Evolutionary conservation across 2,888 invertebrate species (phyloP).

Genomic region (Agrotis exclamationis): DNA sequence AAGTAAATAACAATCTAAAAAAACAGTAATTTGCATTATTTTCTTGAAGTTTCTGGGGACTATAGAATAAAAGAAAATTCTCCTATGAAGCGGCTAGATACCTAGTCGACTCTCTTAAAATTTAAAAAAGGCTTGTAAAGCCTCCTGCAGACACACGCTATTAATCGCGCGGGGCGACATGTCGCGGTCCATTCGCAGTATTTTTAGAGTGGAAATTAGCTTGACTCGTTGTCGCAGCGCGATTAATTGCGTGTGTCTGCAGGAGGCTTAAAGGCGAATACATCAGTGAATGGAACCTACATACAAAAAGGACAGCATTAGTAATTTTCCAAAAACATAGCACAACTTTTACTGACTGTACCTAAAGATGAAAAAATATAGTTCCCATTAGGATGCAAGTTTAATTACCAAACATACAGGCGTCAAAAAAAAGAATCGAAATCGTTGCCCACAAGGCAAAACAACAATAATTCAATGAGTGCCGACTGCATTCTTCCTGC

Average conservation of each 20-base stretch:
- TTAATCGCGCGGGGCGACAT: too few species aligned
- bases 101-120: background rate
- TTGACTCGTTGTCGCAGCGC: too few species aligned
- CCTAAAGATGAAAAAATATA: background rate
- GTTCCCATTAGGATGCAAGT: background rate
- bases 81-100: background rate
- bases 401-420: conserved; percentile 9
- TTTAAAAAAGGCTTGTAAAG: too few species aligned
- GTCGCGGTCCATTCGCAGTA: too few species aligned
- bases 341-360: too few species aligned
- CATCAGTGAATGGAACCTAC: too few species aligned
- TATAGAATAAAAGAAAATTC: background rate
- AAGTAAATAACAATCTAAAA: background rate
- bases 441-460: conserved; percentile 64
- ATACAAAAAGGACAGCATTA: background rate
- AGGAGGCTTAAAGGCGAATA: too few species aligned
- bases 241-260: too few species aligned
- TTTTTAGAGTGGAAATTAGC: too few species aligned
- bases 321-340: background rate
- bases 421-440: conserved; percentile 36
- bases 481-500: conserved; percentile 83
- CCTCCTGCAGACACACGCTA: too few species aligned
- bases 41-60: too few species aligned
- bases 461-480: conserved; percentile 69
- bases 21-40: too few species aligned